Evolutionary conservation across 2,888 invertebrate species (phyloP), one percentile per base, ranked within the genome.

Genomic region (Polietes domitor): DNA sequence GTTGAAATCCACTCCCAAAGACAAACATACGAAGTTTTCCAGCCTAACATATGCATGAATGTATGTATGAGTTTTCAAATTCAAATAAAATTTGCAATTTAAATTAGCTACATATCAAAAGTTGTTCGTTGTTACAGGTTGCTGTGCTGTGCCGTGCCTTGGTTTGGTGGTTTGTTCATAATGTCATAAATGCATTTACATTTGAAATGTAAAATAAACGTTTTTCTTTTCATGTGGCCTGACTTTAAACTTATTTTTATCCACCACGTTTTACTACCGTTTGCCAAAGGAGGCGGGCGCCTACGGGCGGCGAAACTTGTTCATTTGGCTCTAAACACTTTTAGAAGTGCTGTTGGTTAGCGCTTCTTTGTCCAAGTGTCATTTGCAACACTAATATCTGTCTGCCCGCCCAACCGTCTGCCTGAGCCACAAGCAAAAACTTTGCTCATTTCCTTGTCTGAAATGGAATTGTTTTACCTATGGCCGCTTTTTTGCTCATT

Each of bases 381-480:
- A 10, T 58, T 58, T 58, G 58, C 24, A 21, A 12, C 15, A 58
- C 26, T 41, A 65, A 65, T 65, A 41, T 65, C 1, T 24, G 7
- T 6, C 21, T 41, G 17, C 50, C 7, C 1, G 10, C 37, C 7
- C 37, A 37, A 37, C 37, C 7, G 37, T 2, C 7, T 0, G 9
- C 17, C n/a, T n/a, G 10, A 28, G 5, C 21, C 21, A 24, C 10
- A 71, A 28, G 41, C 6, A 37, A 15, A 28, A 71, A 70, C 32
- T 75, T 74, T 77, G 63, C 61, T 75, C 72, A 72, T 77, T 77
- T 77, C 55, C 81, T 68, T 73, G 61, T 43, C 53, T 58, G 26
- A 79, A 79, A 79, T 82, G 21, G 47, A 43, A 75, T 70, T 43
- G 26, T 55, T 37, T 37, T 50, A 43, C 12, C 37, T 58, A 47